Conservation (phyloP, 2,797 vertebrate species). For the Remorina albescens region DNA sequence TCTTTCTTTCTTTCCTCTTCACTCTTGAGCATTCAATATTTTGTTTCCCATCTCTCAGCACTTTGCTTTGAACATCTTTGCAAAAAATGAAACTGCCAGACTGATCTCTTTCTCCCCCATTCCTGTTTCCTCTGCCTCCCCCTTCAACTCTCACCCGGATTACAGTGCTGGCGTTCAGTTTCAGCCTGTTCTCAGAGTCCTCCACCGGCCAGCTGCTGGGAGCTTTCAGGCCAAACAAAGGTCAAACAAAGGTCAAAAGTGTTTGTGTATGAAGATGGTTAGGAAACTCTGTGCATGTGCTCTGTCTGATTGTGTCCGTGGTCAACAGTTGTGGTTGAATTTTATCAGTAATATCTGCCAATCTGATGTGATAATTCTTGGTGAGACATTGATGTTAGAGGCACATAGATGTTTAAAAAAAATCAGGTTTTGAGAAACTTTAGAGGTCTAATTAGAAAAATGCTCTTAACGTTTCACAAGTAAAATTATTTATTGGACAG, state of each 20-base stretch:
- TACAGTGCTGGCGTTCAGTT: conserved; percentile 68
- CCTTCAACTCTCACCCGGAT: conserved; percentile 47
- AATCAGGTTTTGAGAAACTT: neutral
- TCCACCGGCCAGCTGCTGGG: conserved; percentile 74
- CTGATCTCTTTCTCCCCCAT: conserved; percentile 1
- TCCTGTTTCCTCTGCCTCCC: conserved; percentile 13
- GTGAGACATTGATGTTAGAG: neutral
- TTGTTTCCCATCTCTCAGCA: neutral
- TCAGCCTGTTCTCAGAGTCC: conserved; percentile 69
- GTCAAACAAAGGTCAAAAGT: conserved; percentile 63
- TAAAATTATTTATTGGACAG: neutral
- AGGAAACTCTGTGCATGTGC: neutral
- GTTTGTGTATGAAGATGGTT: neutral
- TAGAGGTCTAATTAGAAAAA: too few species aligned
- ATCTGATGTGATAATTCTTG: neutral
- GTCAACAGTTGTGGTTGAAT: neutral
- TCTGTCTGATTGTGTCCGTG: conserved; percentile 1
- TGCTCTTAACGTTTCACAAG: neutral
- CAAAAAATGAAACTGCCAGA: neutral
- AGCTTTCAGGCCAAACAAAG: conserved; percentile 54
- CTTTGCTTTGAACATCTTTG: conserved; percentile 17
- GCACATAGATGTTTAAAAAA: neutral
- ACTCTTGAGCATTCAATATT: neutral
- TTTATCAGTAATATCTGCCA: neutral
- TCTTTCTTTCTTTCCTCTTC: neutral